Percentiles rank a stretch among this genome's conserved stretches.
These are phyloP conservation scores for Oreochromis grahami DNA, from an alignment of 2,797 vertebrate species.

Conservation along the genomic window DNA sequence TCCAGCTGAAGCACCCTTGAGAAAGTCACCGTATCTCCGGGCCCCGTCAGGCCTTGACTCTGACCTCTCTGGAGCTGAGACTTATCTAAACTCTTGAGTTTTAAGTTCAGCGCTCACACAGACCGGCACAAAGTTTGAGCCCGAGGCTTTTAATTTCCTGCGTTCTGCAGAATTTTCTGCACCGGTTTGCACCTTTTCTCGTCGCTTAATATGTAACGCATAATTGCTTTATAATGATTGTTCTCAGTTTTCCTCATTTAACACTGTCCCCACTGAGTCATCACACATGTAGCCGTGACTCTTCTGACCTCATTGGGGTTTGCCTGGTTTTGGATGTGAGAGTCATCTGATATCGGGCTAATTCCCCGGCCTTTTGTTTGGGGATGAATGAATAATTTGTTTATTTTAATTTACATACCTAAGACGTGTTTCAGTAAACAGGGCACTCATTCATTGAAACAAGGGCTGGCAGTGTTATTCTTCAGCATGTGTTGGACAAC, in stretches of 20 bases:
- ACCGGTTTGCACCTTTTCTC: neutral
- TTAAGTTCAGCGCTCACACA: neutral
- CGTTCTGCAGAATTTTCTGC: neutral
- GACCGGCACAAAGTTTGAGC: neutral
- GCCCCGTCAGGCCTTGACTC: neutral
- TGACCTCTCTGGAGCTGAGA: neutral
- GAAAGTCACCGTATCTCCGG: neutral
- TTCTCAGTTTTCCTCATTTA: neutral
- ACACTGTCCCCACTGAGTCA: accelerated
- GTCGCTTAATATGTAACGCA: neutral
- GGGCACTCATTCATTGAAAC: neutral
- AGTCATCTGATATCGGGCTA: neutral
- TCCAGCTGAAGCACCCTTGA: neutral
- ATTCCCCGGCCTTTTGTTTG: neutral
- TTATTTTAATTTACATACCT: neutral
- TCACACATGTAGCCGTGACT: neutral
- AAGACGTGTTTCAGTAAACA: neutral
- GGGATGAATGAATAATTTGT: neutral
- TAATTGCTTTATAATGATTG: accelerated
- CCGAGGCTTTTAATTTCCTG: neutral
- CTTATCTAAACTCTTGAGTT: neutral
- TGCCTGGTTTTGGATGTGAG: neutral
- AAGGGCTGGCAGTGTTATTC: neutral
- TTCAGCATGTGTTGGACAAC: neutral
- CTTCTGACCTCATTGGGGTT: neutral